Conservation (phyloP, 2,113 vertebrate species). For the Corynorhinus townsendii region DNA sequence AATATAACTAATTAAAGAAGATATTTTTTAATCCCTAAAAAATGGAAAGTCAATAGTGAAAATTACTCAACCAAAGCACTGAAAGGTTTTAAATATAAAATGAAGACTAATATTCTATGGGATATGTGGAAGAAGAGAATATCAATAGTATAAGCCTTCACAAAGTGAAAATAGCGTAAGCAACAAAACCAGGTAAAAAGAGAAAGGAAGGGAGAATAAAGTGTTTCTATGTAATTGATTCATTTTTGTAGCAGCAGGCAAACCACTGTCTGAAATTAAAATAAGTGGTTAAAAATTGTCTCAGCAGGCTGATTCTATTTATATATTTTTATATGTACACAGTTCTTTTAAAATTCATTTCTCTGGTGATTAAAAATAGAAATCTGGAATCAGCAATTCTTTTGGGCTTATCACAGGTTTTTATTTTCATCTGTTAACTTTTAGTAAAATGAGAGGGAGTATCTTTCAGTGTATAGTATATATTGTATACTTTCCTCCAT, state of each 20-base stretch:
- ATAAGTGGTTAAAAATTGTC: not conserved
- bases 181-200: not conserved
- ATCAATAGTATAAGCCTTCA: not conserved
- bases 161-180: not conserved
- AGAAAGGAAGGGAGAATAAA: not conserved
- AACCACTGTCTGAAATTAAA: not conserved
- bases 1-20: not conserved
- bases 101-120: not conserved
- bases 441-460: not conserved
- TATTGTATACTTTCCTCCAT: not conserved
- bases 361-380: not conserved
- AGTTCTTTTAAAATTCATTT: not conserved
- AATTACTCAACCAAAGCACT: not conserved
- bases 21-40: not conserved
- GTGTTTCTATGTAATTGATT: not conserved
- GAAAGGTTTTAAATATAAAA: constrained; percentile 7
- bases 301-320: not conserved
- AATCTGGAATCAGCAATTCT: not conserved
- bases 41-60: not conserved
- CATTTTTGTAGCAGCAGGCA: not conserved
- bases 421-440: not conserved
- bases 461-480: not conserved
- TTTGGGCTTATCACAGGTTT: not conserved
- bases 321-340: not conserved
- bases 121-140: not conserved